Evolutionary conservation across 2,113 vertebrate species (phyloP).

Genomic region (Malaclemys terrapin): DNA sequence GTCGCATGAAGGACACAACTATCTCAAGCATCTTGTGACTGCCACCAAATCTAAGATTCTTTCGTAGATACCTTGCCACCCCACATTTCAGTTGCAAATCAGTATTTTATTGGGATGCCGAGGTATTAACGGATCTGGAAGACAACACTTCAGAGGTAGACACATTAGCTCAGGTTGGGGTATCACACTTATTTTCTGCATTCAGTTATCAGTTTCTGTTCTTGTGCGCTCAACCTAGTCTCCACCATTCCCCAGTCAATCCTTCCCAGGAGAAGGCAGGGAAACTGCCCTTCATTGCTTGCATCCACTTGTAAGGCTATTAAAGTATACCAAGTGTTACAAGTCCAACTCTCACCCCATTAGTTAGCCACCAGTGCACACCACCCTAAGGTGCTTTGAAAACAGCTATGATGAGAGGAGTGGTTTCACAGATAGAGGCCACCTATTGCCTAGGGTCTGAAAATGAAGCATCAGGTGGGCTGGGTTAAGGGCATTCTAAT

Average conservation of each 20-base stretch:
- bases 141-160: neutral
- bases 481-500: neutral
- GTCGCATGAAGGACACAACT: neutral
- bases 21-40: neutral
- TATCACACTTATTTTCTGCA: neutral
- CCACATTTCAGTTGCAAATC: neutral
- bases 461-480: rapidly evolving
- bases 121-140: neutral
- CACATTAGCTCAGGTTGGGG: neutral
- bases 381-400: neutral
- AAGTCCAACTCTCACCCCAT: neutral
- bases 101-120: neutral
- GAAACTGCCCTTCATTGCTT: neutral
- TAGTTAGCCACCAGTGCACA: neutral
- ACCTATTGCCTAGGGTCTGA: neutral
- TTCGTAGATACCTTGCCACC: neutral
- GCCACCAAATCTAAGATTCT: neutral
- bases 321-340: neutral
- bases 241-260: neutral
- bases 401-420: neutral
- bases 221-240: too few species aligned
- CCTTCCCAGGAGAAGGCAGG: neutral
- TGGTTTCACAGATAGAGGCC: neutral
- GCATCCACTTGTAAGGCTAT: neutral
- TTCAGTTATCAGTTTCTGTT: neutral